Conservation (phyloP, 2,888 invertebrate species). For the Eledona agricola region DNA sequence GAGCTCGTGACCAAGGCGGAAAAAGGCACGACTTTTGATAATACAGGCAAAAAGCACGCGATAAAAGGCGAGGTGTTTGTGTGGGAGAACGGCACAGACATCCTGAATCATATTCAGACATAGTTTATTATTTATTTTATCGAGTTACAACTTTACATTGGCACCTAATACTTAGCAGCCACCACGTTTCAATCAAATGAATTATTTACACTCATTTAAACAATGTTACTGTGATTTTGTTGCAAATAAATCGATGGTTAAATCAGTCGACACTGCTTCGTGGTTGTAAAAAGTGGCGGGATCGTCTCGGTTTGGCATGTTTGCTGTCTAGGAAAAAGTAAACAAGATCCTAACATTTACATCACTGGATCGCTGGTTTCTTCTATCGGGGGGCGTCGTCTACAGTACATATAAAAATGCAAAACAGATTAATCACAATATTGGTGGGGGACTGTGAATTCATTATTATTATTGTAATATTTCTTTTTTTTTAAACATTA, state of each 20-base stretch:
- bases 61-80: slow-evolving; percentile 11
- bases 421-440: slow-evolving; percentile 38
- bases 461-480: neutral
- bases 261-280: no score
- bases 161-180: slow-evolving; percentile 52
- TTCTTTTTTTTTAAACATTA: slow-evolving; percentile 10
- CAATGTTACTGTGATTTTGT: slow-evolving; percentile 31
- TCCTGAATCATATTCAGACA: slow-evolving; percentile 10
- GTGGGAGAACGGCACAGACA: slow-evolving; percentile 22
- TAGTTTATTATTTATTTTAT: slow-evolving; percentile 35
- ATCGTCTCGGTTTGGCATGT: no score
- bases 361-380: slow-evolving; percentile 16
- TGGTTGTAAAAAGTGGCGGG: no score
- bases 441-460: slow-evolving; percentile 20
- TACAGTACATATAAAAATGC: slow-evolving; percentile 40
- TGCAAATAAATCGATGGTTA: slow-evolving; percentile 29
- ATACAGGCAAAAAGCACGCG: slow-evolving; percentile 5
- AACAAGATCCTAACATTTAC: no score
- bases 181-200: slow-evolving; percentile 46
- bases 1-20: slow-evolving; percentile 48
- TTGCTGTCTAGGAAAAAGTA: no score
- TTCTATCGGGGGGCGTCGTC: slow-evolving; percentile 8
- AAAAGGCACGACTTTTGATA: slow-evolving; percentile 15
- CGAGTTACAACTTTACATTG: slow-evolving; percentile 48
- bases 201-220: slow-evolving; percentile 45